phyloP scores from a whole-genome alignment of 1,140 invertebrate genomes.

The Homarus americanus region DNA sequence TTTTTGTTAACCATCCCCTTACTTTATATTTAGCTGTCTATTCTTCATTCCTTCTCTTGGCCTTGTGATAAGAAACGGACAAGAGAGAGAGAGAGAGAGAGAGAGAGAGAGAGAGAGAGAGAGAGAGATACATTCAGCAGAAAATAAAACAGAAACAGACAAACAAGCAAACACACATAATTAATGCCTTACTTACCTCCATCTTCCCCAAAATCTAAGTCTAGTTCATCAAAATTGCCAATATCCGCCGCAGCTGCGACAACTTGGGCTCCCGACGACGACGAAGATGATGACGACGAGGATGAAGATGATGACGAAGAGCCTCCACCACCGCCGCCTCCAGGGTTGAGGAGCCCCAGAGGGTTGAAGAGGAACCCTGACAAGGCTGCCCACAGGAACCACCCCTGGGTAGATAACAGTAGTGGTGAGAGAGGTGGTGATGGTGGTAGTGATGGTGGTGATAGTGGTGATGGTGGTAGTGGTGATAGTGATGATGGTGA shows the following conservation, averaged over 20 bases:
- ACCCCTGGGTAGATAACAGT: not conserved
- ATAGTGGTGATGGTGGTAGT: too few relatives aligned
- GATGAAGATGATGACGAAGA: not conserved
- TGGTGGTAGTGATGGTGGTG: too few relatives aligned
- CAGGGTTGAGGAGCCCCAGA: not conserved
- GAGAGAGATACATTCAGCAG: too few relatives aligned
- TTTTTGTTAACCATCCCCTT: too few relatives aligned
- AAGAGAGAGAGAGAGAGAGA: too few relatives aligned
- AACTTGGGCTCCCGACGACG: not conserved
- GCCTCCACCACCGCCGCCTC: not conserved
- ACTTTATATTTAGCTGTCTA: too few relatives aligned
- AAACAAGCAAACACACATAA: too few relatives aligned
- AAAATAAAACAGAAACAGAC: not conserved
- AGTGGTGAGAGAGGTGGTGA: not conserved
- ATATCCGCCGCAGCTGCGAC: not conserved
- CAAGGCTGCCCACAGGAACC: slow-evolving; percentile 23
- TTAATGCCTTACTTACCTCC: not conserved
- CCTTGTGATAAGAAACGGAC: too few relatives aligned
- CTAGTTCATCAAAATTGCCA: not conserved
- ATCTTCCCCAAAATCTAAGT: not conserved
- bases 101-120: not conserved
- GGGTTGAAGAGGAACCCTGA: slow-evolving; percentile 29
- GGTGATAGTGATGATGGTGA: not conserved
- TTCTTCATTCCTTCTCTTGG: too few relatives aligned
- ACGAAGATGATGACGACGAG: not conserved